phyloP scores from a whole-genome alignment of 2,113 vertebrate genomes.

The Candoia aspera region DNA sequence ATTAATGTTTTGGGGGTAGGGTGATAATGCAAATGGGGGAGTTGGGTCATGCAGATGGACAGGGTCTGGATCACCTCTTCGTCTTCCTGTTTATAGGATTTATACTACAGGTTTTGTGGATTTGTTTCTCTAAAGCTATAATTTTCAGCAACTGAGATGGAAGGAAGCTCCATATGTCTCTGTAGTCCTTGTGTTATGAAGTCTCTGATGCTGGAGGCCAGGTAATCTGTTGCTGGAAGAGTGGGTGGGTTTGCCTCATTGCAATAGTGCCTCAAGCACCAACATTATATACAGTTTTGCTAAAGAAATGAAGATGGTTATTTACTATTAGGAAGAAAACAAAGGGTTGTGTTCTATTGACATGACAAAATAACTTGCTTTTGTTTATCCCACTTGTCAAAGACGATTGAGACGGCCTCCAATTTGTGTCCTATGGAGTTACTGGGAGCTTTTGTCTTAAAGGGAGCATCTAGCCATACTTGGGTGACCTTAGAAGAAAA shows the following conservation, averaged over 20 bases:
- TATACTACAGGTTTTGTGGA: neutral
- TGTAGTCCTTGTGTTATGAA: neutral
- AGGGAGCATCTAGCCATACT: neutral
- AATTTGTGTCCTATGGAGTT: neutral
- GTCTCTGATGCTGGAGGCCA: neutral
- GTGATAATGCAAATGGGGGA: neutral
- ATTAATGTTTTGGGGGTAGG: neutral
- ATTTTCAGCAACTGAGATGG: neutral
- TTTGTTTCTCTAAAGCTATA: neutral
- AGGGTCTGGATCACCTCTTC: neutral
- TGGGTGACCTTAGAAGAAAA: neutral
- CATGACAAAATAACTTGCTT: neutral
- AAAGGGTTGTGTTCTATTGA: neutral
- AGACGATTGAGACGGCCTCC: neutral
- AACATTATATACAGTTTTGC: neutral
- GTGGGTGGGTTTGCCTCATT: neutral
- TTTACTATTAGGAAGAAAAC: neutral
- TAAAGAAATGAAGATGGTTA: neutral
- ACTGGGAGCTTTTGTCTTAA: neutral
- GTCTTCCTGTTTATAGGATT: neutral
- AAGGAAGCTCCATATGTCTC: neutral
- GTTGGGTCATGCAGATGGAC: neutral
- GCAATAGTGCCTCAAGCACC: neutral
- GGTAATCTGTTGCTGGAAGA: neutral
- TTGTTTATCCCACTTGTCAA: neutral